Evolutionary conservation across 1,140 invertebrate species (phyloP).

Genomic region (Pararge aegeria): DNA sequence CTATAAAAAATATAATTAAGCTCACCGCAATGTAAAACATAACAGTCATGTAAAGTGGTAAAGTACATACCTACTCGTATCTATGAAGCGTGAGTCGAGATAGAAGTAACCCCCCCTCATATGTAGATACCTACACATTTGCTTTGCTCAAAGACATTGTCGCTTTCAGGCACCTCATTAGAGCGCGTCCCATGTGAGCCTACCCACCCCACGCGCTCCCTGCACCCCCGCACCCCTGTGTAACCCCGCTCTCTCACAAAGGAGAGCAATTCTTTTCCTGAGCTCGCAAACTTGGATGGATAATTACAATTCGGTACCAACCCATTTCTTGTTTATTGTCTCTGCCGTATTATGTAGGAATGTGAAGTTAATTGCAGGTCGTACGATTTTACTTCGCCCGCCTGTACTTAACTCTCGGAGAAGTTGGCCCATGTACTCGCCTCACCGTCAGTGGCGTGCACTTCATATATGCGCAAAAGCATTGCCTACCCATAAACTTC

Average conservation of each 20-base stretch:
- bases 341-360: not conserved
- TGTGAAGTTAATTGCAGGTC: not conserved
- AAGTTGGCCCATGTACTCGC: too few relatives aligned
- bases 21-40: not conserved
- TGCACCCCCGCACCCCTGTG: conserved; percentile 10
- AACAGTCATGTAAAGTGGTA: not conserved
- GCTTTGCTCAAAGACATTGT: conserved; percentile 78
- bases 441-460: too few relatives aligned
- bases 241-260: conserved; percentile 45
- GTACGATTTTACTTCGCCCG: not conserved
- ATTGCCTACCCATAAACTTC: too few relatives aligned
- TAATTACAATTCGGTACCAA: conserved; percentile 69
- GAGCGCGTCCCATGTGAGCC: conserved; percentile 76
- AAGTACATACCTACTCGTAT: conserved; percentile 2
- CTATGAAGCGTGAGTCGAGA: conserved; percentile 35
- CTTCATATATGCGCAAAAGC: too few relatives aligned
- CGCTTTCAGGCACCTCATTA: conserved; percentile 79
- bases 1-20: not conserved
- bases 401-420: too few relatives aligned
- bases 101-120: conserved; percentile 53
- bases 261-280: conserved; percentile 71
- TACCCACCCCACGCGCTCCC: conserved; percentile 40
- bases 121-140: conserved; percentile 77
- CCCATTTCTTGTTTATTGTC: conserved; percentile 37
- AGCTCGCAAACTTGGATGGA: conserved; percentile 73